A percentile compares a stretch with the other conserved stretches of the same genome.
Conservation (phyloP, 2,888 invertebrate species). For the Argyresthia goedartella region DNA sequence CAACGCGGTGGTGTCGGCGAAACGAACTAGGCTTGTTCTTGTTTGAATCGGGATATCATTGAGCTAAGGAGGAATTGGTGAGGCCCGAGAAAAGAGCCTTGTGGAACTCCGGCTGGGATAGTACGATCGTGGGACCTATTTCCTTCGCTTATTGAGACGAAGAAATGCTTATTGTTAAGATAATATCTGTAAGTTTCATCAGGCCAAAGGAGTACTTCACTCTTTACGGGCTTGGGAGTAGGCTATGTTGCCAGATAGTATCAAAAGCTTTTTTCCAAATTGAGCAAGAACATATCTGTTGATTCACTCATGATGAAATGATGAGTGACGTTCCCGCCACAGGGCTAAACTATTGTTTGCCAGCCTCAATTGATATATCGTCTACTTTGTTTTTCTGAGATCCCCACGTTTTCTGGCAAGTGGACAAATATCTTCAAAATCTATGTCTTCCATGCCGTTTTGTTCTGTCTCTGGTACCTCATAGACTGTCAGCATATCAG, state of each 20-base stretch:
- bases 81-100: conserved; percentile 13
- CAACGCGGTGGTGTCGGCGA: conserved; percentile 4
- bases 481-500: too few species aligned
- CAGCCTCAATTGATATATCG: too few species aligned
- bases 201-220: conserved; percentile 7
- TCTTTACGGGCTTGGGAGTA: background rate
- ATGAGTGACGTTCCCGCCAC: background rate
- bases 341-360: too few species aligned
- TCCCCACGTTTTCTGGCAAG: too few species aligned
- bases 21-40: conserved; percentile 1
- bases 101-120: conserved; percentile 15
- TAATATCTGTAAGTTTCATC: conserved; percentile 12
- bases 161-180: conserved; percentile 11
- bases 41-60: background rate
- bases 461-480: too few species aligned
- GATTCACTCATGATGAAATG: background rate
- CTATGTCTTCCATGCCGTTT: too few species aligned
- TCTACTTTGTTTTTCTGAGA: too few species aligned
- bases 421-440: too few species aligned
- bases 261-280: background rate
- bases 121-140: background rate
- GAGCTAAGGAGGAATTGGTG: conserved; percentile 2
- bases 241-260: conserved; percentile 1
- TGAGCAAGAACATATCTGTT: background rate
- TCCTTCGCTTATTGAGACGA: conserved; percentile 13